Base-by-base conservation (phyloP, 1,140 invertebrate species). In the Panulirus ornatus region DNA sequence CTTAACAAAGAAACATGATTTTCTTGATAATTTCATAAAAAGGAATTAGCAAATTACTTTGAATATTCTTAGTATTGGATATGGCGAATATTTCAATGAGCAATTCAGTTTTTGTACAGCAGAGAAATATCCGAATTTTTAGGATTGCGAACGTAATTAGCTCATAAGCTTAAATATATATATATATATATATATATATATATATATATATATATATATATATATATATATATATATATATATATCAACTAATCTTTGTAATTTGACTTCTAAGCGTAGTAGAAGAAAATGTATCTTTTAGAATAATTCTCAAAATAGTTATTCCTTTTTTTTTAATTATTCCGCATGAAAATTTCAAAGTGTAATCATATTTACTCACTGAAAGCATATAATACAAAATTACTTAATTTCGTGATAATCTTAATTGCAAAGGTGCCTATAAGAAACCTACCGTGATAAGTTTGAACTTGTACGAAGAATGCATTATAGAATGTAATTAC, bases 141-240 rank as follows among this genome's bases (percentile, higher is more conserved):
- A 22, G n/a, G 22, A 27, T 27, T 22, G 34, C 22, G 22, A 8
- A 22, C 51, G 22, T 14, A 9, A 27, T 30, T 70, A 70, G n/a
- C 5, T 70, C 16, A 76, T n/a, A 76, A 2, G 40, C 16, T 19
- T 19, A 76, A 2, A 76, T 19, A 76, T 40, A 76, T 40, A 76
- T 40, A 76, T 14, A 76, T 40, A 76, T 40, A 76, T 40, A 76
- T 40, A 76, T 14, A 76, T 40, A 76, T 40, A 76, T 40, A 40
- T 8, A 76, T 19, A 76, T 40, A 76, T 40, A 76, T 40, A 76
- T 40, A 76, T 40, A 76, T 40, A 76, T 40, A 76, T 40, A 76
- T 40, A 76, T 40, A 76, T 40, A 76, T 14, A 44, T n/a, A 76
- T 16, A 76, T 42, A 76, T 42, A 76, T 42, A 76, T 42, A 76